Conservation (phyloP, 2,797 vertebrate genomes). For the Alcedo quadribrachys region DNA sequence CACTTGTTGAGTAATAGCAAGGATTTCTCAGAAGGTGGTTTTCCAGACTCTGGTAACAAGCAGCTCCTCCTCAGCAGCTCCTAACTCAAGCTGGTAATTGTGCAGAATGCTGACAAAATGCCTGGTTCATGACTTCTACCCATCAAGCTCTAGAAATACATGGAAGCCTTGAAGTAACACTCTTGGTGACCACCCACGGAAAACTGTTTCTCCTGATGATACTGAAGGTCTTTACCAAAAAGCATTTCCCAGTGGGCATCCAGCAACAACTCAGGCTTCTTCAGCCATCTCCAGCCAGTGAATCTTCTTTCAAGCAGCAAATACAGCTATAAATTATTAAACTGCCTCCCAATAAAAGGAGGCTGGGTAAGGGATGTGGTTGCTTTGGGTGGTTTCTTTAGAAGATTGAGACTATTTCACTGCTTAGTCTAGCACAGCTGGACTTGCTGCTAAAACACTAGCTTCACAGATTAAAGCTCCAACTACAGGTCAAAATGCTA, state of each 20-base stretch:
- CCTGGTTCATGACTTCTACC: background rate
- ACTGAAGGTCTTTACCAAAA: background rate
- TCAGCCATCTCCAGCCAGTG: background rate
- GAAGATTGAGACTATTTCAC: background rate
- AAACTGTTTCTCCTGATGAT: background rate
- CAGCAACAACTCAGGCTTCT: background rate
- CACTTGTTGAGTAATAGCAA: background rate
- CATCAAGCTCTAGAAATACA: background rate
- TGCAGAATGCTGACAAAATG: background rate
- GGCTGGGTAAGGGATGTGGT: background rate
- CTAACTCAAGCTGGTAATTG: background rate
- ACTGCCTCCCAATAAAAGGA: background rate
- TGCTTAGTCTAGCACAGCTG: background rate
- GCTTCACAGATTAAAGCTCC: background rate
- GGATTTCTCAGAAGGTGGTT: background rate
- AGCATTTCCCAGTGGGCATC: background rate
- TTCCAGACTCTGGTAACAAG: background rate
- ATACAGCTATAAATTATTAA: conserved; percentile 7
- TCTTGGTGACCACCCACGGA: background rate
- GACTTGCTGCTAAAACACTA: background rate
- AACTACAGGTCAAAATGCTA: background rate
- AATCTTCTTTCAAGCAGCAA: background rate
- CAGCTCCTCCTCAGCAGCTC: background rate
- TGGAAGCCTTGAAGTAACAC: background rate
- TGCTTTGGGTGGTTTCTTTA: background rate